Percentiles rank a stretch among this genome's conserved stretches.
Evolutionary conservation across 2,113 vertebrate genomes (phyloP).

Genomic region (Oophaga pumilio): DNA sequence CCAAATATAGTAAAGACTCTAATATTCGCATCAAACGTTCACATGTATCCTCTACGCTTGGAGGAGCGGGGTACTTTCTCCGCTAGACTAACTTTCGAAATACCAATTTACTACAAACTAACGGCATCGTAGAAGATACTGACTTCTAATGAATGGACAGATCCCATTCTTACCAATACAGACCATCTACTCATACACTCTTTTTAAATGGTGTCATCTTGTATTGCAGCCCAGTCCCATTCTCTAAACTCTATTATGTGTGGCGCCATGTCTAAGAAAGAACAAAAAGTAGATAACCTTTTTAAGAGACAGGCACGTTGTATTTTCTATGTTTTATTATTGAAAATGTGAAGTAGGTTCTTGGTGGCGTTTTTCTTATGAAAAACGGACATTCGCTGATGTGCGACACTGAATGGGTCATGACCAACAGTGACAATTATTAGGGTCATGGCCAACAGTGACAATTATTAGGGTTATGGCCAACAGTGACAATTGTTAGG

Average conservation of each 20-base stretch:
- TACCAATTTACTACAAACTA: not conserved
- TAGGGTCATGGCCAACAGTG: not conserved
- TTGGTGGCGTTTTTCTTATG: not conserved
- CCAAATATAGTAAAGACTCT: conserved; percentile 2
- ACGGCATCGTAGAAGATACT: not conserved
- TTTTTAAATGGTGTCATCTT: not conserved
- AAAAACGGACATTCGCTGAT: not conserved
- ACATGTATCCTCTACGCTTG: not conserved
- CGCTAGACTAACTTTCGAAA: too few species aligned
- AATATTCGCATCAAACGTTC: not conserved
- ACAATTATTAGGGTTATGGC: not conserved
- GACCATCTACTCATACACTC: not conserved
- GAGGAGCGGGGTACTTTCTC: not conserved
- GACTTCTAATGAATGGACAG: not conserved
- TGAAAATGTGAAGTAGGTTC: not conserved
- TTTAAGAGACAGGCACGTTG: not conserved
- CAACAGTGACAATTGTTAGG: not conserved
- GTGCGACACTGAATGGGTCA: too few species aligned
- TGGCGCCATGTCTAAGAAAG: not conserved
- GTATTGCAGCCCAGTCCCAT: not conserved
- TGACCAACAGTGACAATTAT: not conserved
- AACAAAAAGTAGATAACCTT: not conserved
- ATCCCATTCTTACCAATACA: not conserved
- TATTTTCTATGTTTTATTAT: not conserved
- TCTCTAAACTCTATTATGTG: not conserved